A percentile compares a stretch with the other conserved stretches of the same genome.
phyloP scores from a whole-genome alignment of 2,888 invertebrate species.

The Eulithis testata region DNA sequence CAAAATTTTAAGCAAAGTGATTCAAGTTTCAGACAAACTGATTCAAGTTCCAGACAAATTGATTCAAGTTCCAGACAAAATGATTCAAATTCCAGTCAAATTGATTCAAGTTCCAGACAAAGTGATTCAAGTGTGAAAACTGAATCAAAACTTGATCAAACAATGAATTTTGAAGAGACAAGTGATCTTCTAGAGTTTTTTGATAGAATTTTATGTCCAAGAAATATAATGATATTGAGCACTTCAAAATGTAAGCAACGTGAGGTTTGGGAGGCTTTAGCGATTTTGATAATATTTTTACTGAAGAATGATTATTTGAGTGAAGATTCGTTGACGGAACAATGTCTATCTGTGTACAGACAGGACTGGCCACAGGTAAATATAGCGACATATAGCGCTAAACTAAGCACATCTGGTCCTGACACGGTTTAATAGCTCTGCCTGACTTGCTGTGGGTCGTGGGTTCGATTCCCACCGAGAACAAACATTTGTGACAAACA shows the following conservation, averaged over 20 bases:
- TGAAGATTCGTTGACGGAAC: slow-evolving; percentile 86
- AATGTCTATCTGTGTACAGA: slow-evolving; percentile 87
- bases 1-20: not conserved
- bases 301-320: slow-evolving; percentile 83
- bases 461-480: no score
- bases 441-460: no score
- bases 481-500: no score
- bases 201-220: slow-evolving; percentile 68
- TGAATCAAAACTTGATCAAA: slow-evolving; percentile 20
- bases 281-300: slow-evolving; percentile 73
- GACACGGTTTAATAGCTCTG: no score
- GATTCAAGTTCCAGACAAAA: not conserved
- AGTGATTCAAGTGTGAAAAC: slow-evolving; percentile 9
- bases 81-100: slow-evolving; percentile 18
- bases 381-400: no score
- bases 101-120: not conserved
- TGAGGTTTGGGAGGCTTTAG: slow-evolving; percentile 72
- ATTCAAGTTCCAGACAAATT: not conserved
- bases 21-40: not conserved
- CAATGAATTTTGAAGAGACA: slow-evolving; percentile 29
- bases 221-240: slow-evolving; percentile 69
- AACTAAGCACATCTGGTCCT: no score
- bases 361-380: slow-evolving; percentile 86
- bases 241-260: slow-evolving; percentile 43
- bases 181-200: slow-evolving; percentile 59